Evolutionary conservation across 2,888 invertebrate genomes (phyloP), one percentile per base, ranked within the genome.

Genomic region (Craniophora ligustri): DNA sequence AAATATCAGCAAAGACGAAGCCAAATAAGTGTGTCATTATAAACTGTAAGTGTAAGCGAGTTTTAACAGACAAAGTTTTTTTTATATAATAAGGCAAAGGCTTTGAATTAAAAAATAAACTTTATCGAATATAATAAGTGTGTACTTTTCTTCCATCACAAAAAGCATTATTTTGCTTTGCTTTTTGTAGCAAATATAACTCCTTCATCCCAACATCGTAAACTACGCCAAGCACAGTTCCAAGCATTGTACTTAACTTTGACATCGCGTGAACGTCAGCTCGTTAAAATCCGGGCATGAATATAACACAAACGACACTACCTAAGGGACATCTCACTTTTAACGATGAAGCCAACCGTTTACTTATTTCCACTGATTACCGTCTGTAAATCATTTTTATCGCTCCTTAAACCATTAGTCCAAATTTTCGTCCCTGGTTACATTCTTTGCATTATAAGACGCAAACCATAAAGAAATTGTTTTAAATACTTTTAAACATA

Each of bases 311-410:
- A 53, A 39, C 32, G 19, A 41, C 30, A 56, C 34, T 31, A n/a
- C 18, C 42, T 23, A 26, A 31, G 46, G 36, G 40, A 16, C 50
- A 50, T 48, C 5, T 30, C 56, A 15, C n/a, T 34, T 67, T 64
- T 57, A 54, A 72, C 53, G 49, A 39, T 38, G 32, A 57, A 58
- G 32, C 60, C 49, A 62, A 64, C 39, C 47, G 51, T 55, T 59
- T 46, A 50, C 57, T 63, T 54, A 53, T 57, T 28, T 39, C 34
- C 32, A 54, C 75, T 87, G 86, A 87, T 86, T 85, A 82, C 76
- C 66, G 57, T 40, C 49, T 68, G 84, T 85, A 82, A 88, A 88
- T 89, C 82, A 85, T 82, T 82, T 86, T 86, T 83, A 88, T 83
- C 71, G 75, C 61, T 79, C 77, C 74, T 76, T 76, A 63, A 71